Percentiles rank a stretch among this genome's conserved stretches.
Evolutionary conservation across 2,888 invertebrate genomes (phyloP).

Genomic region (Nephrotoma appendiculata): DNA sequence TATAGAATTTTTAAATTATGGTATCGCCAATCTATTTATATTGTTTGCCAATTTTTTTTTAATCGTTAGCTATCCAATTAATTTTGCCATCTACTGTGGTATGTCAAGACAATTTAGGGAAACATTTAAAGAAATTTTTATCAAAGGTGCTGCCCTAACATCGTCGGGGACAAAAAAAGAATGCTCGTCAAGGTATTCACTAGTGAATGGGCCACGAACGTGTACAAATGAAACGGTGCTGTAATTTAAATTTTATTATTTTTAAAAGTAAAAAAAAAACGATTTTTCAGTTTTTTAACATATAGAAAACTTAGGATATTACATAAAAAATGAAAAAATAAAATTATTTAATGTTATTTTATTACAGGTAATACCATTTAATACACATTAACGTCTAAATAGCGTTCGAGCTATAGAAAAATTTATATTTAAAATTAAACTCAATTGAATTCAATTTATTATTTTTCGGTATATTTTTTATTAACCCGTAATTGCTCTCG

Average conservation of each 20-base stretch:
- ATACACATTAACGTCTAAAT: neutral
- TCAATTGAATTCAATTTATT: neutral
- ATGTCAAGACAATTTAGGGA: constrained; percentile 91
- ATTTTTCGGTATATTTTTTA: neutral
- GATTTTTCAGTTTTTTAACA: neutral
- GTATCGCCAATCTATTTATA: constrained; percentile 61
- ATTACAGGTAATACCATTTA: neutral
- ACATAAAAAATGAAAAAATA: neutral
- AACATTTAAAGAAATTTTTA: constrained; percentile 77
- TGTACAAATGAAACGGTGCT: constrained; percentile 71
- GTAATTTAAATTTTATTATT: constrained; percentile 17
- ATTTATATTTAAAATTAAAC: neutral
- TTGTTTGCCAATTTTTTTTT: constrained; percentile 83
- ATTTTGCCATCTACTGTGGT: constrained; percentile 91
- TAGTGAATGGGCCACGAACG: constrained; percentile 68
- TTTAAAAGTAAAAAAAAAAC: neutral
- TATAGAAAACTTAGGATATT: neutral
- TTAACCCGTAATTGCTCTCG: too few relatives aligned
- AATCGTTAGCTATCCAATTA: constrained; percentile 79
- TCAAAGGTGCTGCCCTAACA: constrained; percentile 32
- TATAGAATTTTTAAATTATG: constrained; percentile 58
- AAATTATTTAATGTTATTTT: neutral
- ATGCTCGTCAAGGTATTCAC: constrained; percentile 61
- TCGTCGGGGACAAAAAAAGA: constrained; percentile 44
- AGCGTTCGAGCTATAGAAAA: neutral